Base-by-base conservation (phyloP, 2,888 invertebrate species). In the Plagodis pulveraria region DNA sequence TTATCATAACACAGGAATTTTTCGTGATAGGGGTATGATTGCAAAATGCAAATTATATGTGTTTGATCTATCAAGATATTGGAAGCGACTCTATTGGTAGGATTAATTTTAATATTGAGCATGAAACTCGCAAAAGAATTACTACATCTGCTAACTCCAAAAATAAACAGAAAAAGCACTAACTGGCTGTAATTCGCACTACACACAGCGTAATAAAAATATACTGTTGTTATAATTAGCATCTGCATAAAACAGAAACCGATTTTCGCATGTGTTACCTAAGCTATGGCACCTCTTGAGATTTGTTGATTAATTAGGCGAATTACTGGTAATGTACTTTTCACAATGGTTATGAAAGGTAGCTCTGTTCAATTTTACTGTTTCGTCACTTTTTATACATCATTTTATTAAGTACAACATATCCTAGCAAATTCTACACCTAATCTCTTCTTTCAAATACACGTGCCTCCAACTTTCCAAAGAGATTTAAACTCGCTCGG, bases 201-300 rank as follows among this genome's bases (percentile, higher is more conserved):
- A 42, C 9, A 51, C 12, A 47, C 50, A 57, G 12, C 0, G 33
- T 38, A 48, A 34, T 38, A 47, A 47, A 48, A 48, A 57, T 44
- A 51, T 44, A 51, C 32, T 57, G 48, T 49, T 38, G 48, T 48
- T 38, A 33, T 40, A 43, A 58, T 58, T 58, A 58, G 32, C 48
- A 49, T 6, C 44, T 40, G 46, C 35, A 52, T 62, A 47, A 48
- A 50, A 55, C 45, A 42, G 10, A 50, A 38, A 6, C n/a, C 9
- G 11, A 6, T 52, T 58, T 64, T 52, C 58, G 51, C 51, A 47
- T 12, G 36, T 42, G 34, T 57, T 52, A 22, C 43, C 43, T 32
- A 52, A 57, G 33, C 36, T 43, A 8, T 50, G 41, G 46, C 41
- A 11, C 41, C 41, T 35, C 33, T 49, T 50, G 46, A 40, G 22